These are phyloP conservation scores for Rhyzopertha dominica DNA, from an alignment of 1,140 invertebrate species.

Conservation along the genomic window DNA sequence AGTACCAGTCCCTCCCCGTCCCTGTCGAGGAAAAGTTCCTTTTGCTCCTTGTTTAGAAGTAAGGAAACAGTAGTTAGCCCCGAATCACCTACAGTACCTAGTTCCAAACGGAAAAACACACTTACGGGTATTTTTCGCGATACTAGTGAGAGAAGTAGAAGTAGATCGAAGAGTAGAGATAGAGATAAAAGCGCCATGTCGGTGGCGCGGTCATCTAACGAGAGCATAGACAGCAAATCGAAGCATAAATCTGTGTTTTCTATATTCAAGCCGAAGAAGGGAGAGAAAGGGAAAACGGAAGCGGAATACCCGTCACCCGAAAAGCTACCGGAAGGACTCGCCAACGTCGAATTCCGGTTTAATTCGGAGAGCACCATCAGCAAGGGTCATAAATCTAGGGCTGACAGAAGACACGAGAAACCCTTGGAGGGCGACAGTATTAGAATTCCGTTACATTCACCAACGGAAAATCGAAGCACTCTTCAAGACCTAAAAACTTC, in stretches of 20 bases:
- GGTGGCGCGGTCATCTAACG: slow-evolving; percentile 35
- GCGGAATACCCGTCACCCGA: slow-evolving; percentile 39
- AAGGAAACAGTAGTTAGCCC: slow-evolving; percentile 56
- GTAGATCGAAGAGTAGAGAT: slow-evolving; percentile 62
- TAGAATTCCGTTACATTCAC: slow-evolving; percentile 60
- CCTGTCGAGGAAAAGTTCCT: slow-evolving; percentile 71
- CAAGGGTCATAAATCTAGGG: slow-evolving; percentile 13
- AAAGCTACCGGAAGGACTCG: slow-evolving; percentile 39
- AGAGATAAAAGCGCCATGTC: slow-evolving; percentile 35
- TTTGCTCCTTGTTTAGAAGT: slow-evolving; percentile 70
- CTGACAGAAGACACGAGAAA: slow-evolving; percentile 53
- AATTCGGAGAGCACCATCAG: slow-evolving; percentile 22
- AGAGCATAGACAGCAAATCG: slow-evolving; percentile 42
- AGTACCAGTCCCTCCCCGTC: slow-evolving; percentile 54
- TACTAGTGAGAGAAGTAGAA: slow-evolving; percentile 45
- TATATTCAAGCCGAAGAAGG: slow-evolving; percentile 52
- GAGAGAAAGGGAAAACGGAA: slow-evolving; percentile 41
- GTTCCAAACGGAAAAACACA: slow-evolving; percentile 28
- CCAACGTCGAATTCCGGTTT: slow-evolving; percentile 38
- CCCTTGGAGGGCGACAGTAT: slow-evolving; percentile 55
- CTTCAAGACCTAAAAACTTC: slow-evolving; percentile 35
- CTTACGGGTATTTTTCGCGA: slow-evolving; percentile 40
- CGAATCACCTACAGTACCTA: slow-evolving; percentile 55
- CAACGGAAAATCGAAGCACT: slow-evolving; percentile 48
- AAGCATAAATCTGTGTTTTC: slow-evolving; percentile 60